Base-by-base conservation (phyloP, 2,113 vertebrate species). In the Macaca fascicularis region DNA sequence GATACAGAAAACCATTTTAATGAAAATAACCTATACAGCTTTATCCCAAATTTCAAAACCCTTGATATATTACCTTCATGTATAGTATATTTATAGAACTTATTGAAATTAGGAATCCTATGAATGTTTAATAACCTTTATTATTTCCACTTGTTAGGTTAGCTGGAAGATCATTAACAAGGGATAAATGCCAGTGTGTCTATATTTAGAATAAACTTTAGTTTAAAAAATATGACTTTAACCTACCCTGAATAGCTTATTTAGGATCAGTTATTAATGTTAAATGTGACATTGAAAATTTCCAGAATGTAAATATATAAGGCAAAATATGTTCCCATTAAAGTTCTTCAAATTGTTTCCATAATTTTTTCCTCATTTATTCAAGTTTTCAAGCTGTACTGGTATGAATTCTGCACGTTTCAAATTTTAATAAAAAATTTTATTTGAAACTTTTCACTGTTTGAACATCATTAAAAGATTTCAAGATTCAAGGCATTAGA, bases 11-110 rank as follows among this genome's bases (percentile, higher is more conserved):
- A 90, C 6, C 40, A 97, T 95, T 95, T 95, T 90, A 95, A 95
- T 85, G 22, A 92, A 96, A 79, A 93, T 87, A 97, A 87, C 19
- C 32, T 45, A 94, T 75, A n/a, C 0, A 69, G 19, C 10, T 94
- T 90, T 96, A 96, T 91, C 22, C 40, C 22, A 93, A 97, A 97
- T 93, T 98, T 95, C 70, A 92, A 97, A 92, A n/a, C 20, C 81
- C 20, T 95, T 93, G 81, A 84, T 94, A 22, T 61, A 82, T 83
- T 92, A 79, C 35, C 52, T 94, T 93, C 23, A 70, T 17, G 84
- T 78, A 23, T 3, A 32, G 14, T 69, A 81, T 91, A 85, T 94
- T 95, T 95, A 85, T 79, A 90, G 85, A 5, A 74, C 35, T 88
- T 94, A 20, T 92, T 94, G 59, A 87, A 95, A 45, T 89, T 97